These are phyloP conservation scores for Brachionus rotundiformis DNA, from an alignment of 1,140 invertebrate species.

Conservation along the genomic window DNA sequence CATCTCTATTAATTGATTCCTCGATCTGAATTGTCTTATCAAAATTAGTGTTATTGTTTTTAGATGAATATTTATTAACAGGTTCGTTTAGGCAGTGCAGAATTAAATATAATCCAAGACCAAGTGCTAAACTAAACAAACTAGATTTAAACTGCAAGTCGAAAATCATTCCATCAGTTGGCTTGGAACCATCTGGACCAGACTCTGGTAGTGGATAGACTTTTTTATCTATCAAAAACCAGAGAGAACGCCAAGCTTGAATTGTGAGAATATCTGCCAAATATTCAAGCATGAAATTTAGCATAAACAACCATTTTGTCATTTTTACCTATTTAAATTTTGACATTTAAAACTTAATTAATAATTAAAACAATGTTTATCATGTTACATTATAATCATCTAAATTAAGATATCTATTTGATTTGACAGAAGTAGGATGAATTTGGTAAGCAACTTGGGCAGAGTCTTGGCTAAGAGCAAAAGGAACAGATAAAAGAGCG, in stretches of 20 bases:
- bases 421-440: slow-evolving; percentile 8
- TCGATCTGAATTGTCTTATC: not conserved
- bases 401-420: slow-evolving; percentile 26
- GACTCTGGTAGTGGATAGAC: not conserved
- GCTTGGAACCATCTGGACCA: not conserved
- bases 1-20: not conserved
- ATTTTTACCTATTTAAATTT: slow-evolving; percentile 13
- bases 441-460: slow-evolving; percentile 36
- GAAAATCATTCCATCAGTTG: not conserved
- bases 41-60: not conserved
- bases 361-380: not conserved
- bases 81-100: slow-evolving; percentile 11
- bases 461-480: not conserved
- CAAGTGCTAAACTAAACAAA: not conserved
- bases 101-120: slow-evolving; percentile 1
- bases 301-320: slow-evolving; percentile 33
- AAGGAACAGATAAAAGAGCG: slow-evolving; percentile 19
- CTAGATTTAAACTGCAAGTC: not conserved
- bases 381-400: slow-evolving; percentile 23
- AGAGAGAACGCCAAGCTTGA: slow-evolving; percentile 33
- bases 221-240: slow-evolving; percentile 1
- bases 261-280: slow-evolving; percentile 28
- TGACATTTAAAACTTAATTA: not conserved
- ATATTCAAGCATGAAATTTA: slow-evolving; percentile 23
- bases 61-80: slow-evolving; percentile 6